Evolutionary conservation across 2,888 invertebrate species (phyloP).

Genomic region (Watsonalla binaria): DNA sequence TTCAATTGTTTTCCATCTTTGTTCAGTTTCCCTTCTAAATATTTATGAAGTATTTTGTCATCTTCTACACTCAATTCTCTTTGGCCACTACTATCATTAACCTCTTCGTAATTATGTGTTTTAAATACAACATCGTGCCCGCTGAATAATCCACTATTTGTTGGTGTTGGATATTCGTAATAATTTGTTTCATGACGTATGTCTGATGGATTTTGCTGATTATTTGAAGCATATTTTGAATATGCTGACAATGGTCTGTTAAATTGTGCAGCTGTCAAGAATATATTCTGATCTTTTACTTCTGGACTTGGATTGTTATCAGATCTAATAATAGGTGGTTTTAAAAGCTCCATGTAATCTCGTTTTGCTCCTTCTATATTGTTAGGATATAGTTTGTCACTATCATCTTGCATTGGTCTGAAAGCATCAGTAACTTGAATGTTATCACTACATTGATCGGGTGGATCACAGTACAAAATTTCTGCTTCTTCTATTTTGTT

Average conservation of each 20-base stretch:
- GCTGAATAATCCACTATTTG: not conserved
- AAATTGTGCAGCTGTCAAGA: not conserved
- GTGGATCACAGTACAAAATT: slow-evolving; percentile 6
- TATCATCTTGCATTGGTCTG: not conserved
- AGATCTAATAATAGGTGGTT: slow-evolving; percentile 17
- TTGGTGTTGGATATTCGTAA: not conserved
- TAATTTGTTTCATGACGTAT: not conserved
- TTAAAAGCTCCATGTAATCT: slow-evolving; percentile 30
- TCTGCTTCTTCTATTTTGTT: slow-evolving; percentile 1
- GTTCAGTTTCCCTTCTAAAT: slow-evolving; percentile 13
- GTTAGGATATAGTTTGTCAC: not conserved
- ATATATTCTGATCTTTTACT: not conserved
- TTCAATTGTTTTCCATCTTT: slow-evolving; percentile 9
- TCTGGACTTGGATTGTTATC: not conserved
- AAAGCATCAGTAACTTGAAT: not conserved
- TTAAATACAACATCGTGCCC: not conserved
- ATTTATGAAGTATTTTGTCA: slow-evolving; percentile 19
- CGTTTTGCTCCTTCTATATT: slow-evolving; percentile 1
- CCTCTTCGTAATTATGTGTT: not conserved
- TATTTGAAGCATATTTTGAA: not conserved
- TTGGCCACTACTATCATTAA: not conserved
- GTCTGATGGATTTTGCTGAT: not conserved
- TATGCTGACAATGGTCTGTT: not conserved
- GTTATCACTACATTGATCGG: not conserved
- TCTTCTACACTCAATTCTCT: slow-evolving; percentile 8